A percentile compares a stretch with the other conserved stretches of the same genome.
Evolutionary conservation across 2,888 invertebrate species (phyloP).

Genomic region (Phalera bucephala): DNA sequence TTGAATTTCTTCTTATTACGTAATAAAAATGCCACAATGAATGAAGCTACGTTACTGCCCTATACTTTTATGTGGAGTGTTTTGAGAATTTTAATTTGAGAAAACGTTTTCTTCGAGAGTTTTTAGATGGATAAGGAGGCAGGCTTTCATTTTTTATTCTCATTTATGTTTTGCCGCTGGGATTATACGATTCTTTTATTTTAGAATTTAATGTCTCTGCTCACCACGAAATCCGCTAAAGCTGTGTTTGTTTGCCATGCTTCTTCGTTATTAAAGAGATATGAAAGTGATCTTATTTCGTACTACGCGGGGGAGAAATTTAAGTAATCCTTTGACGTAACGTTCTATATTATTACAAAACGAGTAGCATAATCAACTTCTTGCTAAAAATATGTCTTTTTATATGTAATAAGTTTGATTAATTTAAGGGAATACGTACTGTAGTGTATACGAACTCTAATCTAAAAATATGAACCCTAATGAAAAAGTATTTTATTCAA

Average conservation of each 20-base stretch:
- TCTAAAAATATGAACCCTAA: too few species aligned
- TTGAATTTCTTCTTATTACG: constrained; percentile 62
- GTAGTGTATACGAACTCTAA: too few species aligned
- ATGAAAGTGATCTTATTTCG: constrained; percentile 5
- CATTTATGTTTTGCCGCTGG: constrained; percentile 17
- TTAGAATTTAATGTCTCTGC: constrained; percentile 9
- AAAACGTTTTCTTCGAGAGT: constrained; percentile 39
- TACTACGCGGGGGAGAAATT: neutral
- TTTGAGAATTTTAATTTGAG: constrained; percentile 58
- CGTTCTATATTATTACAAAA: too few species aligned
- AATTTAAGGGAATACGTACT: too few species aligned
- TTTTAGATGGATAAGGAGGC: constrained; percentile 20
- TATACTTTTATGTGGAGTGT: constrained; percentile 46
- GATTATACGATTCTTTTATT: constrained; percentile 17
- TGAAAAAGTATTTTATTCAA: too few species aligned
- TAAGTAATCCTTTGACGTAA: neutral
- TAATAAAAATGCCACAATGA: constrained; percentile 66
- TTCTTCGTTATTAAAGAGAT: neutral
- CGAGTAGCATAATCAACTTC: too few species aligned
- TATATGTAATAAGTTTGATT: too few species aligned
- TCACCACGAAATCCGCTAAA: constrained; percentile 3
- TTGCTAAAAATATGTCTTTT: too few species aligned
- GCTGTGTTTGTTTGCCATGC: constrained; percentile 6
- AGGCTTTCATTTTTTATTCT: constrained; percentile 24
- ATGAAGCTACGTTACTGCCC: constrained; percentile 41